phyloP scores from a whole-genome alignment of 1,140 invertebrate genomes.

The Drosophila virilis region DNA sequence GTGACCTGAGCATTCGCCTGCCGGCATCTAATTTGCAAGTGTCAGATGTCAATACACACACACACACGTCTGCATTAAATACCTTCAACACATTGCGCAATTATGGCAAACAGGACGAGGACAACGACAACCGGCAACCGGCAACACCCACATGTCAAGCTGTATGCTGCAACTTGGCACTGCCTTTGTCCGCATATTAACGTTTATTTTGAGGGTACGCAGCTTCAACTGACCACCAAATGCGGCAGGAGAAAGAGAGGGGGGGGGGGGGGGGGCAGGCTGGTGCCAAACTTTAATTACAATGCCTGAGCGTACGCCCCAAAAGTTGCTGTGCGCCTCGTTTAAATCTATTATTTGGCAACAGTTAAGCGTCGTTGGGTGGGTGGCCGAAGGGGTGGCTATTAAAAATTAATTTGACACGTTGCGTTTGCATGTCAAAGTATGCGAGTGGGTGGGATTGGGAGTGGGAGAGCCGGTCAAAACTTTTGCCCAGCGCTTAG shows the following conservation, averaged over 20 bases:
- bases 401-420: conserved; percentile 83
- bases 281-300: conserved; percentile 38
- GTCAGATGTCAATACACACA: conserved; percentile 76
- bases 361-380: conserved; percentile 37
- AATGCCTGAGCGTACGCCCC: conserved; percentile 37
- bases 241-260: too few species aligned
- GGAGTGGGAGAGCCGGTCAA: conserved; percentile 30
- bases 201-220: conserved; percentile 40
- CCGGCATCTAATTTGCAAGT: conserved; percentile 79
- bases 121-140: conserved; percentile 35
- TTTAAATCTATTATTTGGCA: conserved; percentile 82
- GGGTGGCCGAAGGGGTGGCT: conserved; percentile 40
- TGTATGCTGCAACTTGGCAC: conserved; percentile 38
- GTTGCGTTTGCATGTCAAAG: conserved; percentile 81
- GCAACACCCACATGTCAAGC: conserved; percentile 36
- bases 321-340: conserved; percentile 40
- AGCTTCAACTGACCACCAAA: conserved; percentile 42
- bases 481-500: conserved; percentile 75
- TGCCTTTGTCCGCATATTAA: conserved; percentile 48
- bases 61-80: conserved; percentile 54
- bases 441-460: conserved; percentile 23
- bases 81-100: conserved; percentile 53
- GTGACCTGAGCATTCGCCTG: conserved; percentile 48
- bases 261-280: neutral
- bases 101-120: conserved; percentile 50